phyloP scores from a whole-genome alignment of 2,888 invertebrate genomes.

The Neria commutata region DNA sequence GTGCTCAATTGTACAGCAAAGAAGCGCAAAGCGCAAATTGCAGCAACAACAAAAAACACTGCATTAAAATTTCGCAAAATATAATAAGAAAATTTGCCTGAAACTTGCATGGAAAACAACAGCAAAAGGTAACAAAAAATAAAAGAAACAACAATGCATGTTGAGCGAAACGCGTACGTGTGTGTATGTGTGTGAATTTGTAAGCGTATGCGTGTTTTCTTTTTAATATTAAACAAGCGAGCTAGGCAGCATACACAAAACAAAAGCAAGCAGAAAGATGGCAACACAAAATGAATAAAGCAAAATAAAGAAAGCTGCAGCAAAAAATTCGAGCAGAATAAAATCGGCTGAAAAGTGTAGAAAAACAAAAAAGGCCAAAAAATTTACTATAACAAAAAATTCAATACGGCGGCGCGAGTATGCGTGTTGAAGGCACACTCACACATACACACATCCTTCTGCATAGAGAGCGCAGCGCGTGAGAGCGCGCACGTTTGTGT shows the following conservation, averaged over 20 bases:
- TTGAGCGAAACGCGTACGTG: background rate
- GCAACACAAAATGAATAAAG: background rate
- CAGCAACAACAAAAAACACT: slow-evolving; percentile 1
- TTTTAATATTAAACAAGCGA: background rate
- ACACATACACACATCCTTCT: no score
- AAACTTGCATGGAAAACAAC: background rate
- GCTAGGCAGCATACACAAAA: no score
- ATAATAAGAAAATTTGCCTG: slow-evolving; percentile 2
- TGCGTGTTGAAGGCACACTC: no score
- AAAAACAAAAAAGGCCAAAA: background rate
- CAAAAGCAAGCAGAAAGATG: no score
- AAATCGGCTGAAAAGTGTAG: background rate
- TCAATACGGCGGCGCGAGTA: background rate
- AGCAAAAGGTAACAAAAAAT: slow-evolving; percentile 1
- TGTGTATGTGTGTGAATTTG: background rate
- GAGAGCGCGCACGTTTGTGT: background rate
- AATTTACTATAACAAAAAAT: no score
- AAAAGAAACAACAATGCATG: background rate
- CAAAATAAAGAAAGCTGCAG: background rate
- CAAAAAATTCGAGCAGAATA: background rate
- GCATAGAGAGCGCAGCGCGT: no score
- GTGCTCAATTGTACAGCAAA: no score
- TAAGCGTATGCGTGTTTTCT: background rate
- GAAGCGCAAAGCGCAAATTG: no score
- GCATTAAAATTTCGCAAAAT: slow-evolving; percentile 7